Conservation (phyloP, 2,888 invertebrate species). For the Chrysomela aeneicollis region DNA sequence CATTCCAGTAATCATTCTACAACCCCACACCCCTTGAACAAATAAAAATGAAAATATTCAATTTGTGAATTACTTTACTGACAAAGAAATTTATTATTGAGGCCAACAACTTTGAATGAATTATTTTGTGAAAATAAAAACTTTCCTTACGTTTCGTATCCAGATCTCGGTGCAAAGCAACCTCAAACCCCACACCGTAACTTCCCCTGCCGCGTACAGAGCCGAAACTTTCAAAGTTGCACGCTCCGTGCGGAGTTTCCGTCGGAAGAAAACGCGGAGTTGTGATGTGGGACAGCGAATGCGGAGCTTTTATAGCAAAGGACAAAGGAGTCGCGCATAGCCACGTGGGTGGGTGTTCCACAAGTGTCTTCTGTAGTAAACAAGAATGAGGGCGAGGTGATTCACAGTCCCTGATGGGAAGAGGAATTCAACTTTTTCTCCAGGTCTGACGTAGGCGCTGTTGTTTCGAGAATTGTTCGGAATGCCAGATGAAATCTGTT, state of each 20-base stretch:
- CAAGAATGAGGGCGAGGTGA: neutral
- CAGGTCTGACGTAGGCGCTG: too few species aligned
- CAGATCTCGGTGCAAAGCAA: neutral
- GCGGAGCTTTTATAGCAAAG: slow-evolving; percentile 39
- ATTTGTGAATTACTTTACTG: too few species aligned
- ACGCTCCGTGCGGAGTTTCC: slow-evolving; percentile 1
- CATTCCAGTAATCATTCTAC: too few species aligned
- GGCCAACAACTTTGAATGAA: too few species aligned
- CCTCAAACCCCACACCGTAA: neutral
- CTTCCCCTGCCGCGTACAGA: neutral
- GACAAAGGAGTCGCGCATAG: slow-evolving; percentile 37
- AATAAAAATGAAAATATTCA: too few species aligned
- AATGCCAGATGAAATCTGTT: too few species aligned
- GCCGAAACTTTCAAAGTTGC: slow-evolving; percentile 10
- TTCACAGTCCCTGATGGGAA: too few species aligned
- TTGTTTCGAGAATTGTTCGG: too few species aligned
- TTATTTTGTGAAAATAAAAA: too few species aligned
- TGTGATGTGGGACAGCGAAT: slow-evolving; percentile 29
- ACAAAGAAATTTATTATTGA: too few species aligned
- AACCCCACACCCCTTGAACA: too few species aligned
- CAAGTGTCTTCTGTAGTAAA: slow-evolving; percentile 27
- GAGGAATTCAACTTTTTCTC: too few species aligned
- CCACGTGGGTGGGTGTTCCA: slow-evolving; percentile 49
- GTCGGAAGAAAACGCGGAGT: slow-evolving; percentile 16
- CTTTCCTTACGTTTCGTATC: neutral